Evolutionary conservation across 1,140 invertebrate genomes (phyloP).

Genomic region (Platyscapa corneri): DNA sequence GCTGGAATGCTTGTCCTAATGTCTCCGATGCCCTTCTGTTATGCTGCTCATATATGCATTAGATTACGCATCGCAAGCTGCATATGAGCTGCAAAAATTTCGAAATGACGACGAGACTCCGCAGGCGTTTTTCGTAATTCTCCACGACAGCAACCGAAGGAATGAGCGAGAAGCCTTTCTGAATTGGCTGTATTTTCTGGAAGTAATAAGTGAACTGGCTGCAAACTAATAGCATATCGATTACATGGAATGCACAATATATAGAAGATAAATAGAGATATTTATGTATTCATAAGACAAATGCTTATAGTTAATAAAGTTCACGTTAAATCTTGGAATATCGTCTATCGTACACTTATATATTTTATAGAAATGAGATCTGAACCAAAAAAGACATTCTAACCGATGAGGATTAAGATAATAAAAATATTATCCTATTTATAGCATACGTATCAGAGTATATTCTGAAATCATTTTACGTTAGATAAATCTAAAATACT

Average conservation of each 20-base stretch:
- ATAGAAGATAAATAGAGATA: background rate
- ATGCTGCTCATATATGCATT: background rate
- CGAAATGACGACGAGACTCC: conserved; percentile 26
- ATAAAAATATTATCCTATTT: too few relatives aligned
- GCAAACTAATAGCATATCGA: conserved; percentile 7
- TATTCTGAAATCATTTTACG: too few relatives aligned
- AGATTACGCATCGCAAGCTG: conserved; percentile 28
- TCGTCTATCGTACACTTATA: background rate
- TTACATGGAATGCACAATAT: conserved; percentile 15
- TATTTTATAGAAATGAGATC: background rate
- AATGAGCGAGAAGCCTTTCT: background rate
- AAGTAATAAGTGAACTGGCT: background rate
- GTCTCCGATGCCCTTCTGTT: conserved; percentile 29
- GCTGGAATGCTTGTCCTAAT: conserved; percentile 70
- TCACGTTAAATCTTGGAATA: background rate
- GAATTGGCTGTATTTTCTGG: background rate
- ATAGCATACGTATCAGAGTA: too few relatives aligned
- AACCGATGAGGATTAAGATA: too few relatives aligned
- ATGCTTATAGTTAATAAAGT: background rate
- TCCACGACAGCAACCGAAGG: background rate
- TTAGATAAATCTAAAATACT: too few relatives aligned
- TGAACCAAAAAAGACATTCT: background rate
- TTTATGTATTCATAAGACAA: background rate
- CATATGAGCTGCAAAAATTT: background rate
- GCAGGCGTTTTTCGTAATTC: conserved; percentile 35